Conservation (phyloP, 2,888 invertebrate genomes). For the Agrotis ipsilon region DNA sequence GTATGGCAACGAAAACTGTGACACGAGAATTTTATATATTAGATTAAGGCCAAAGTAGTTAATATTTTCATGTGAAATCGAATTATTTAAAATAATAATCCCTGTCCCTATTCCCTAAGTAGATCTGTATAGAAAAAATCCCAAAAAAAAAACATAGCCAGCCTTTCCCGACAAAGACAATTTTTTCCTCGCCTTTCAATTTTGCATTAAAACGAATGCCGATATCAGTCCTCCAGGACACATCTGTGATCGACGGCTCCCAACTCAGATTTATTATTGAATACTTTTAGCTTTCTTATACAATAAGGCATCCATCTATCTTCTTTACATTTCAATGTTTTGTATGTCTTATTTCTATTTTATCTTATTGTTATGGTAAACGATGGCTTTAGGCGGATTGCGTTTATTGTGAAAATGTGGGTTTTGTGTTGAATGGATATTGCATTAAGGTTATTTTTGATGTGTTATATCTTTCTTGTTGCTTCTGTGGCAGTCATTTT, state of each 20-base stretch:
- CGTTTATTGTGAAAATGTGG: slow-evolving; percentile 33
- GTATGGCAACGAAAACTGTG: too few relatives aligned
- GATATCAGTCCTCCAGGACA: slow-evolving; percentile 77
- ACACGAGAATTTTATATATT: too few relatives aligned
- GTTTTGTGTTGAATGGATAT: background rate
- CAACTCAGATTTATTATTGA: slow-evolving; percentile 87
- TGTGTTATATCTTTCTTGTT: too few relatives aligned
- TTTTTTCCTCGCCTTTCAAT: slow-evolving; percentile 65
- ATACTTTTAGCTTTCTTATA: slow-evolving; percentile 79
- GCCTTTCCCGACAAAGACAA: slow-evolving; percentile 28
- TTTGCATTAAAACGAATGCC: slow-evolving; percentile 81
- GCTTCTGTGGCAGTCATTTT: too few relatives aligned
- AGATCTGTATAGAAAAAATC: too few relatives aligned
- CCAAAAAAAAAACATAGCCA: slow-evolving; percentile 11
- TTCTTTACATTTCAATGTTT: slow-evolving; percentile 74
- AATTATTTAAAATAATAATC: too few relatives aligned
- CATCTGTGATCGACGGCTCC: slow-evolving; percentile 88
- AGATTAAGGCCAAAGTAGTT: too few relatives aligned
- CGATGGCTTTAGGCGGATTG: slow-evolving; percentile 8
- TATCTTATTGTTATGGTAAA: slow-evolving; percentile 65
- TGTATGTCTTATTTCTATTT: slow-evolving; percentile 57
- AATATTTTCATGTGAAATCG: too few relatives aligned
- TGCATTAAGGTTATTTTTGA: too few relatives aligned
- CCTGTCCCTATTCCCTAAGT: too few relatives aligned
- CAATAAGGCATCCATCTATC: slow-evolving; percentile 83